Conservation (phyloP, 2,888 invertebrate species). For the Drosophila melanosoma region DNA sequence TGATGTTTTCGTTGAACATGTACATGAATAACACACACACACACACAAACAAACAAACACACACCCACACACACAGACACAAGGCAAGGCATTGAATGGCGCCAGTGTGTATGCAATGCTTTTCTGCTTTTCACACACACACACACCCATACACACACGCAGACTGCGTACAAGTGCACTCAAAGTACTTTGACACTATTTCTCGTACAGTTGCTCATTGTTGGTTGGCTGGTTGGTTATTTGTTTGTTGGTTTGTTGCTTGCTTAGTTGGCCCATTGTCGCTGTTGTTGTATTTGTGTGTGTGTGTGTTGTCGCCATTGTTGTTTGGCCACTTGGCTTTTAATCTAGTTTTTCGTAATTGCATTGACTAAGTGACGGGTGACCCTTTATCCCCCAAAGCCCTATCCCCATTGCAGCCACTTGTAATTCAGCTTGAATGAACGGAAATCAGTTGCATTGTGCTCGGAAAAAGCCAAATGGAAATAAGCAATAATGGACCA, state of each 20-base stretch:
- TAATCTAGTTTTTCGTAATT: slow-evolving; percentile 80
- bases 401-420: not conserved
- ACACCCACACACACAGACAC: slow-evolving; percentile 5
- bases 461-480: slow-evolving; percentile 54
- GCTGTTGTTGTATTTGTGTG: slow-evolving; percentile 22
- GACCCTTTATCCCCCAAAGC: slow-evolving; percentile 10
- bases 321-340: slow-evolving; percentile 65
- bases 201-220: slow-evolving; percentile 53
- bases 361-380: slow-evolving; percentile 75
- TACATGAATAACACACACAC: slow-evolving; percentile 27
- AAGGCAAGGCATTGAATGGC: slow-evolving; percentile 48
- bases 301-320: slow-evolving; percentile 19
- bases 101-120: slow-evolving; percentile 70
- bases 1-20: slow-evolving; percentile 45
- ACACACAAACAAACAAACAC: slow-evolving; percentile 19
- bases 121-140: slow-evolving; percentile 26
- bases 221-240: slow-evolving; percentile 18
- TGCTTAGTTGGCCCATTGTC: slow-evolving; percentile 26
- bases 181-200: slow-evolving; percentile 79
- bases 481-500: slow-evolving; percentile 62
- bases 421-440: slow-evolving; percentile 14
- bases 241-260: slow-evolving; percentile 5
- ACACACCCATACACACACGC: slow-evolving; percentile 28
- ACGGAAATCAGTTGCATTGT: slow-evolving; percentile 67
- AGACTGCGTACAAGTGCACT: slow-evolving; percentile 59